phyloP scores from a whole-genome alignment of 2,113 vertebrate species.

The Pyxicephalus adspersus region DNA sequence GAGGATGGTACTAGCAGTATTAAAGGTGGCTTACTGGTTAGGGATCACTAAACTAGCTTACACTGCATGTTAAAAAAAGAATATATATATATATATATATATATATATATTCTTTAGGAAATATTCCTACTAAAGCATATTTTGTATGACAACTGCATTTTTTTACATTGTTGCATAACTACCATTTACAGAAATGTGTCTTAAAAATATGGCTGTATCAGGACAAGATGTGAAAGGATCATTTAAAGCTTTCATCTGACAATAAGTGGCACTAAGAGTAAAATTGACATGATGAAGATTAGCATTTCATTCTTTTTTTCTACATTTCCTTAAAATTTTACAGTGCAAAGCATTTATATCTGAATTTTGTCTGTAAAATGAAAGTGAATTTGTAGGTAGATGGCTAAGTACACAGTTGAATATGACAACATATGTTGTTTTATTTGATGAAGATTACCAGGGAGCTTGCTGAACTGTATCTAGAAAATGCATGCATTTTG shows the following conservation, averaged over 20 bases:
- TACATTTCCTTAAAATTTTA: background rate
- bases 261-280: constrained; percentile 23
- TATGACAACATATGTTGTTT: no score
- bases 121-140: background rate
- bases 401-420: no score
- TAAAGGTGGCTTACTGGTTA: no score
- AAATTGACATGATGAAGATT: background rate
- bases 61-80: no score
- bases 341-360: background rate
- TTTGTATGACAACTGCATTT: background rate
- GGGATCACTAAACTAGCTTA: no score
- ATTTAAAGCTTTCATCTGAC: constrained; percentile 23
- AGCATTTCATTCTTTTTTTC: background rate
- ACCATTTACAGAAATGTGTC: constrained; percentile 5
- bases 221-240: constrained; percentile 12
- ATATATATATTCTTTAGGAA: no score
- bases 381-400: background rate
- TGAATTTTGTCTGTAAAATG: background rate
- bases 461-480: no score
- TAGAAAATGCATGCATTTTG: no score
- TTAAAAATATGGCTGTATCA: constrained; percentile 2
- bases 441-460: no score
- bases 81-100: no score
- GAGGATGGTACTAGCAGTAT: no score
- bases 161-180: background rate